Conservation (phyloP, 2,888 invertebrate genomes). For the Lepidochrysops patricia region DNA sequence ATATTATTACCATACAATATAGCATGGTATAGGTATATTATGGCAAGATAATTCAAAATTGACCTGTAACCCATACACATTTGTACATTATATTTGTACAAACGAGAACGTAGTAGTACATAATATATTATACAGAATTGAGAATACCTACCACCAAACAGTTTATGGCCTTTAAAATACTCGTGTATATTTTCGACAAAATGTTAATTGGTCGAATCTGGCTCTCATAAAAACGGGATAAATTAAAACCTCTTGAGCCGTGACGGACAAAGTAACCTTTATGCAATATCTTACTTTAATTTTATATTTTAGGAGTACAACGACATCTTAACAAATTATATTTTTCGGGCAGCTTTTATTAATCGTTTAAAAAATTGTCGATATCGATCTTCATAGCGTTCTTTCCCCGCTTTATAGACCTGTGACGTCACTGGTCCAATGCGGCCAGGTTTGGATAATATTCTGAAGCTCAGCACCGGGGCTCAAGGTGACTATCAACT, state of each 20-base stretch:
- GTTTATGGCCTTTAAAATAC: neutral
- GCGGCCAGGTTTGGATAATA: conserved; percentile 68
- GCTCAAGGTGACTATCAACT: conserved; percentile 64
- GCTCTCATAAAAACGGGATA: neutral
- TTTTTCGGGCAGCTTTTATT: neutral
- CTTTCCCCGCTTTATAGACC: neutral
- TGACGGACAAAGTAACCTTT: neutral
- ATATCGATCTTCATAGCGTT: too few species aligned
- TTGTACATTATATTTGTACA: neutral
- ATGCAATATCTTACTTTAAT: too few species aligned
- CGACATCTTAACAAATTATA: neutral
- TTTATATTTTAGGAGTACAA: too few species aligned
- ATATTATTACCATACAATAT: neutral
- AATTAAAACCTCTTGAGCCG: neutral
- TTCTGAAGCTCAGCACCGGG: conserved; percentile 69
- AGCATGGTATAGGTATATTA: neutral
- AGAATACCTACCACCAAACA: neutral
- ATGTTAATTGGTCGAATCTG: neutral
- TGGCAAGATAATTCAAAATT: neutral
- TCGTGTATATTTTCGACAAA: neutral
- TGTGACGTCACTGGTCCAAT: conserved; percentile 33
- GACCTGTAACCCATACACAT: neutral
- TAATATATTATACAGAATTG: neutral
- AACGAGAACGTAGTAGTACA: neutral
- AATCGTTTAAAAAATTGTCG: too few species aligned